These are phyloP conservation scores for Onychomys arenicola DNA, from an alignment of 2,797 vertebrate genomes.

Conservation along the genomic window DNA sequence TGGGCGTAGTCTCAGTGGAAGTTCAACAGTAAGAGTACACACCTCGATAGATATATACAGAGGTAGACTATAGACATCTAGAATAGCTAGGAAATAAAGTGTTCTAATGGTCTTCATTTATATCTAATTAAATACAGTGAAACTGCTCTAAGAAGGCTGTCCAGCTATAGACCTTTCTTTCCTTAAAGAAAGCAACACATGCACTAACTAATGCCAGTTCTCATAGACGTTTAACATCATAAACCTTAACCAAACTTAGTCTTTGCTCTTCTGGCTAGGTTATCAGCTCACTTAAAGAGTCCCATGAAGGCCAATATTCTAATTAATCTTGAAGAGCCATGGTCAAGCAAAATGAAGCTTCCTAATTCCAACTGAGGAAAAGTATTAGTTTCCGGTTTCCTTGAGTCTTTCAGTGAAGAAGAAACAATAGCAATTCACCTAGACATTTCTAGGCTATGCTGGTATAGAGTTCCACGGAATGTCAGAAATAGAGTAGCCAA, in stretches of 20 bases:
- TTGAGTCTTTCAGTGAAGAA: background rate
- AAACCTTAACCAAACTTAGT: background rate
- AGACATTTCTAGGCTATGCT: background rate
- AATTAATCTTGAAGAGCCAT: background rate
- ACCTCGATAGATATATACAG: background rate
- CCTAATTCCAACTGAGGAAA: constrained; percentile 24
- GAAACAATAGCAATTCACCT: constrained; percentile 31
- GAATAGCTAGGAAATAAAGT: background rate
- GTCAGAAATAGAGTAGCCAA: constrained; percentile 11
- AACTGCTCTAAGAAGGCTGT: background rate
- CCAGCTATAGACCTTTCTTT: background rate
- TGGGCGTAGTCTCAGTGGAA: background rate
- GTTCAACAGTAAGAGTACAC: constrained; percentile 4
- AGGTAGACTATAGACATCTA: background rate
- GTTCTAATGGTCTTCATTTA: constrained; percentile 23
- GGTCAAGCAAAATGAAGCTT: background rate
- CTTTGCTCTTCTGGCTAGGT: background rate
- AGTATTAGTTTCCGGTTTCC: constrained; percentile 55
- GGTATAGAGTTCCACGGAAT: background rate
- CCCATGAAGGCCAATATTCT: background rate
- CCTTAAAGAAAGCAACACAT: background rate
- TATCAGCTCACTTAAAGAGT: constrained; percentile 1
- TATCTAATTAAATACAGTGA: background rate
- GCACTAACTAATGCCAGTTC: background rate
- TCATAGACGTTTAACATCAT: background rate